phyloP scores from a whole-genome alignment of 2,113 vertebrate species.

The Andinoacara biseriatus region DNA sequence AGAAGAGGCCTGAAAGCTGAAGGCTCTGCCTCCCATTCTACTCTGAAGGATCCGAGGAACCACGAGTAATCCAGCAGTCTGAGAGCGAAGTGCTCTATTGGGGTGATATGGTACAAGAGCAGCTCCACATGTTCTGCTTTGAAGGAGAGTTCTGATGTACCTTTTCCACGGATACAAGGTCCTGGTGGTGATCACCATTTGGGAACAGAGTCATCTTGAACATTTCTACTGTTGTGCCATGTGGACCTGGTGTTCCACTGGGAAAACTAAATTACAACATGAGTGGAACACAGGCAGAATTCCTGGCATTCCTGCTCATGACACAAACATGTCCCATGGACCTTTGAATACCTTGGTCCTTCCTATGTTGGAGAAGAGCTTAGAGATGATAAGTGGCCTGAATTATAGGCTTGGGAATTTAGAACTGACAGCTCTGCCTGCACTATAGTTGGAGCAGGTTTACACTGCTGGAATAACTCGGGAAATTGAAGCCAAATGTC shows the following conservation, averaged over 20 bases:
- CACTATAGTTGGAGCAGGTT: no score
- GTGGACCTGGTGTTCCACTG: not conserved
- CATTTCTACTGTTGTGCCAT: slow-evolving; percentile 23
- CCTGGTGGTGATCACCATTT: slow-evolving; percentile 4
- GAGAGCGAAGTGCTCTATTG: no score
- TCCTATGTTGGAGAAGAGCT: slow-evolving; percentile 33
- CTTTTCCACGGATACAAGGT: slow-evolving; percentile 24
- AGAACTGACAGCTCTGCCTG: not conserved
- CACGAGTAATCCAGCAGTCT: no score
- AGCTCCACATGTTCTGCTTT: not conserved
- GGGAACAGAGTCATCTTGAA: slow-evolving; percentile 6
- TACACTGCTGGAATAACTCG: not conserved
- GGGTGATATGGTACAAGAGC: not conserved
- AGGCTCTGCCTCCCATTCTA: no score
- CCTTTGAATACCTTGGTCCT: slow-evolving; percentile 43
- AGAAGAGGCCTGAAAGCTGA: no score
- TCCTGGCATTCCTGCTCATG: slow-evolving; percentile 31
- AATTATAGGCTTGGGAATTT: not conserved
- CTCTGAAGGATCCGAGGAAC: no score
- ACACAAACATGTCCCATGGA: slow-evolving; percentile 44
- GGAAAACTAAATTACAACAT: slow-evolving; percentile 44
- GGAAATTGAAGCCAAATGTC: not conserved
- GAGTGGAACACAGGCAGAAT: slow-evolving; percentile 14
- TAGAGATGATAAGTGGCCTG: not conserved
- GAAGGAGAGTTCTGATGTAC: not conserved